Base-by-base conservation (phyloP, 2,888 invertebrate species). In the Dascillus cervinus region DNA sequence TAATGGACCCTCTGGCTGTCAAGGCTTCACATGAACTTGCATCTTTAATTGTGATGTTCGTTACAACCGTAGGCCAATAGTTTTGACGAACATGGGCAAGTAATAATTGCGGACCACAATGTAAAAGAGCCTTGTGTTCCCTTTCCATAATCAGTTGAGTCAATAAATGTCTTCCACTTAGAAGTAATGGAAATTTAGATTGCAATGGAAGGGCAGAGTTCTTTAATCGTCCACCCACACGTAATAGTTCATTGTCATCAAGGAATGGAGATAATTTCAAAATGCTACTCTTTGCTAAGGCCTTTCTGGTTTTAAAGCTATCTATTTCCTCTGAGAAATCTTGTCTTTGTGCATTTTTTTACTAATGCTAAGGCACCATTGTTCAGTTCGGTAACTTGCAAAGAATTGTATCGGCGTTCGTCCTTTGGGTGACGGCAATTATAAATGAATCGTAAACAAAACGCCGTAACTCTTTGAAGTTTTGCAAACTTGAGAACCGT, bases 61-160 rank as follows among this genome's bases (percentile, higher is more conserved):
- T n/a, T n/a, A n/a, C n/a, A n/a, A n/a, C n/a, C n/a, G n/a, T 33
- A 1, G 43, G 39, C 50, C 53, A 53, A 36, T 34, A 50, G 32
- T 32, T 24, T 22, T 41, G 34, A 13, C 44, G 29, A 9, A 44
- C 20, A n/a, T n/a, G 15, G 11, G 19, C 9, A 11, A 46, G 13
- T 15, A 41, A 22, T 20, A 32, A 12, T 25, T 47, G 43, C n/a
- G 41, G 11, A 4, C 41, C 45, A 13, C 41, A 40, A 37, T 50
- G 47, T 8, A 37, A 22, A 10, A 36, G 22, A 17, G 15, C 11
- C 4, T 8, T 11, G 28, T 43, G 41, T 26, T 31, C 29, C 5
- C 29, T 13, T 26, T 13, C 3, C 10, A 46, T 29, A 3, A 44
- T 31, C 5, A 44, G 19, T 11, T 29, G 25, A 9, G 37, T 39